Conservation (phyloP, 2,113 vertebrate species). For the Erinaceus europaeus region DNA sequence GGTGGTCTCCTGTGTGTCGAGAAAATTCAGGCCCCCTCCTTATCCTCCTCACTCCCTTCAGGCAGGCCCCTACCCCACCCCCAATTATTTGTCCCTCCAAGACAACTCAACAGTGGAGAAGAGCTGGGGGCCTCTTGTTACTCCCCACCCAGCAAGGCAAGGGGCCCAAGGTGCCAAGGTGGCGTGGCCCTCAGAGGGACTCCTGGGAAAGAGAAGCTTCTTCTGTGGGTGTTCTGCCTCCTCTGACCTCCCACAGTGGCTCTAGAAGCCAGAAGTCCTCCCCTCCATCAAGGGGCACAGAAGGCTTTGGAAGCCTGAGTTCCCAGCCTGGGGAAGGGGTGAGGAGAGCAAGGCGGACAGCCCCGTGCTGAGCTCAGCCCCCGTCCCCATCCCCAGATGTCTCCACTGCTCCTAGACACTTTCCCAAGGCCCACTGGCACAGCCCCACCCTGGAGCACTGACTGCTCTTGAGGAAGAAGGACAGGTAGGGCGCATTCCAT, state of each 20-base stretch:
- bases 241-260: not conserved
- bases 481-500: not conserved
- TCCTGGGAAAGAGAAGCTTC: not conserved
- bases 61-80: conserved; percentile 32
- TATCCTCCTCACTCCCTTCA: conserved; percentile 15
- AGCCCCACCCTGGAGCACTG: not conserved
- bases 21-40: conserved; percentile 52
- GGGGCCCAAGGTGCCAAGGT: not conserved
- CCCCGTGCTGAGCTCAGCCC: not conserved
- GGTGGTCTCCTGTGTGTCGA: conserved; percentile 73
- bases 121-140: conserved; percentile 63
- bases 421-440: not conserved
- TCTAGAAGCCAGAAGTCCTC: not conserved
- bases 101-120: conserved; percentile 85
- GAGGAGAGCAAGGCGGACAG: not conserved
- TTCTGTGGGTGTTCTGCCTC: not conserved
- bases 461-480: not conserved
- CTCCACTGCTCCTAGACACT: not conserved
- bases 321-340: not conserved
- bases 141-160: conserved; percentile 7
- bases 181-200: not conserved
- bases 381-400: rapidly evolving
- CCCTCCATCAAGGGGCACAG: not conserved
- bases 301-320: not conserved
- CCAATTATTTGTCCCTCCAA: conserved; percentile 65